Percentiles rank a stretch among this genome's conserved stretches.
phyloP scores from a whole-genome alignment of 2,888 invertebrate genomes.

The Plagodis dolabraria region DNA sequence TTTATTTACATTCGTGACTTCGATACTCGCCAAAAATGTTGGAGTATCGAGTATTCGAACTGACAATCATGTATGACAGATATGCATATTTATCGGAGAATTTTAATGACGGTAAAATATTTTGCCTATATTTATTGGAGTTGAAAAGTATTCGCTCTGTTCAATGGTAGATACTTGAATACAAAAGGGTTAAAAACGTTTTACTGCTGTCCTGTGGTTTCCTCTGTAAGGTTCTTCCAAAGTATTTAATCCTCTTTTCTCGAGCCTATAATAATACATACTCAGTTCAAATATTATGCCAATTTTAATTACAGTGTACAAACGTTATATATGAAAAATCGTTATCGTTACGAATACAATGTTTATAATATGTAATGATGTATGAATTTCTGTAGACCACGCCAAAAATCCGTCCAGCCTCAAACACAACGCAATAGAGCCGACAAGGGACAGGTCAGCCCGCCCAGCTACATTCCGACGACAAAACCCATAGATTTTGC shows the following conservation, averaged over 20 bases:
- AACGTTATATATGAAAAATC: too few species aligned
- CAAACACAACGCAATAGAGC: too few species aligned
- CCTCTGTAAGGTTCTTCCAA: constrained; percentile 14
- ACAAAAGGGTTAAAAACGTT: constrained; percentile 28
- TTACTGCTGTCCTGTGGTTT: constrained; percentile 19
- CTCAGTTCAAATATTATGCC: too few species aligned
- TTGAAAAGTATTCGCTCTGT: constrained; percentile 20
- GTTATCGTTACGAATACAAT: too few species aligned
- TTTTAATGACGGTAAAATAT: constrained; percentile 36
- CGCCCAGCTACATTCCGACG: too few species aligned
- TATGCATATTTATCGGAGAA: constrained; percentile 37
- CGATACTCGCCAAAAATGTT: constrained; percentile 18
- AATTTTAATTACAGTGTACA: too few species aligned
- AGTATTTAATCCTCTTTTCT: constrained; percentile 24
- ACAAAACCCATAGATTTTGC: too few species aligned
- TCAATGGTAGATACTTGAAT: constrained; percentile 24
- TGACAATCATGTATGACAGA: constrained; percentile 33
- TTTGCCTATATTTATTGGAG: constrained; percentile 32
- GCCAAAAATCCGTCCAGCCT: too few species aligned
- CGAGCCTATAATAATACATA: too few species aligned
- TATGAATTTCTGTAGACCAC: too few species aligned
- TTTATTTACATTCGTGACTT: constrained; percentile 7
- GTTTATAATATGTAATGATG: too few species aligned
- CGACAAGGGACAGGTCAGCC: too few species aligned
- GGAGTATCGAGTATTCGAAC: constrained; percentile 22